Evolutionary conservation across 2,113 vertebrate species (phyloP).

Genomic region (Spheniscus mendiculus): DNA sequence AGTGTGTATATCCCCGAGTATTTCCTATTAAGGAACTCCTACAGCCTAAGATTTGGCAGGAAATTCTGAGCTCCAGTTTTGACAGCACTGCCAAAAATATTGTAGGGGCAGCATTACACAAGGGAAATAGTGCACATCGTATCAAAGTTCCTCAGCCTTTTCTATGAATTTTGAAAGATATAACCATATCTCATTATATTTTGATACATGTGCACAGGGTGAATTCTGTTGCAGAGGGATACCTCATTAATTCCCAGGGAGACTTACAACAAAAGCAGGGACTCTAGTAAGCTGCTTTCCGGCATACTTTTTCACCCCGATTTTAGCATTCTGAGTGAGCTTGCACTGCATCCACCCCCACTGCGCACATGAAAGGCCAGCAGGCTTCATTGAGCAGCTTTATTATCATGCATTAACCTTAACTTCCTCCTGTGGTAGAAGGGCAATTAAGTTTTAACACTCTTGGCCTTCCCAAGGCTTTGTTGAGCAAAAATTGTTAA

Average conservation of each 20-base stretch:
- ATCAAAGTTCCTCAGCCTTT: too few species aligned
- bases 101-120: background rate
- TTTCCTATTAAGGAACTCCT: background rate
- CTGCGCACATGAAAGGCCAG: background rate
- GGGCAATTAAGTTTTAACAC: slow-evolving; percentile 7
- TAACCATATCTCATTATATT: background rate
- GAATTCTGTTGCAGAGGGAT: background rate
- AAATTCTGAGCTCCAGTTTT: background rate
- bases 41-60: background rate
- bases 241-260: slow-evolving; percentile 22
- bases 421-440: background rate
- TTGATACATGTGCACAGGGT: background rate
- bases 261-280: background rate
- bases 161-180: background rate
- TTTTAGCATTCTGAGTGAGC: background rate
- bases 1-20: background rate
- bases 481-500: slow-evolving; percentile 7
- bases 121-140: background rate
- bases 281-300: background rate
- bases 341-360: background rate
- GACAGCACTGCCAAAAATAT: background rate
- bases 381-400: slow-evolving; percentile 5
- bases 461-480: background rate
- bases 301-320: background rate
- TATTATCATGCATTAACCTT: slow-evolving; percentile 29